These are phyloP conservation scores for Ostrea denselamellosa DNA, from an alignment of 1,140 invertebrate genomes.

Conservation along the genomic window DNA sequence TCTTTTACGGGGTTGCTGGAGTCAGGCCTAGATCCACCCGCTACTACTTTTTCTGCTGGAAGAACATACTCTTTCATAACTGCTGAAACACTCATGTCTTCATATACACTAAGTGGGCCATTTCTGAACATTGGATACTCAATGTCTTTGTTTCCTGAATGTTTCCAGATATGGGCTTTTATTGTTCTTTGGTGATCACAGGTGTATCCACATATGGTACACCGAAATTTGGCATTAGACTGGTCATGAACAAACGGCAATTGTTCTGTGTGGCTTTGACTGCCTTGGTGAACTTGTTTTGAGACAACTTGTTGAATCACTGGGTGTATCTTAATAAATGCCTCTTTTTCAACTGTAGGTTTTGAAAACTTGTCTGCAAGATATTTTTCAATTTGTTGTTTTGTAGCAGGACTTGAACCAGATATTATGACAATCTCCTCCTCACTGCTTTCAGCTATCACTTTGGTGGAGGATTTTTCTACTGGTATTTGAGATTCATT, in stretches of 20 bases:
- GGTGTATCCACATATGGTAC: constrained; percentile 76
- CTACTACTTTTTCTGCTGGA: background rate
- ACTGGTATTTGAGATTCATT: constrained; percentile 20
- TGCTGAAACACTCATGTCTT: constrained; percentile 39
- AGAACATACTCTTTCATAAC: background rate
- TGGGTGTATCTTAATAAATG: constrained; percentile 9
- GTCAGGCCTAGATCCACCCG: background rate
- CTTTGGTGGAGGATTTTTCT: constrained; percentile 17
- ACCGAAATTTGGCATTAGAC: constrained; percentile 68
- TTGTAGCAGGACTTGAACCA: constrained; percentile 27
- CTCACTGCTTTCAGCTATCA: background rate
- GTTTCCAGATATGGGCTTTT: constrained; percentile 79
- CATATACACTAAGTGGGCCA: constrained; percentile 75
- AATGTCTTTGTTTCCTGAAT: constrained; percentile 76
- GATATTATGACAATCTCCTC: constrained; percentile 22
- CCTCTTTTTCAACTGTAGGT: constrained; percentile 15
- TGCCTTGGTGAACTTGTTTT: constrained; percentile 34
- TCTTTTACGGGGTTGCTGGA: background rate
- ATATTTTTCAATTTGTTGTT: constrained; percentile 40
- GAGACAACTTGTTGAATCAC: constrained; percentile 29
- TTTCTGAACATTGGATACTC: constrained; percentile 78
- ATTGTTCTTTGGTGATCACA: constrained; percentile 78
- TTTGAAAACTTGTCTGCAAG: constrained; percentile 21
- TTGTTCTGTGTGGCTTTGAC: constrained; percentile 19
- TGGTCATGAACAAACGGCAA: constrained; percentile 72